phyloP scores from a whole-genome alignment of 1,140 invertebrate species.

The Calliopsis andreniformis region DNA sequence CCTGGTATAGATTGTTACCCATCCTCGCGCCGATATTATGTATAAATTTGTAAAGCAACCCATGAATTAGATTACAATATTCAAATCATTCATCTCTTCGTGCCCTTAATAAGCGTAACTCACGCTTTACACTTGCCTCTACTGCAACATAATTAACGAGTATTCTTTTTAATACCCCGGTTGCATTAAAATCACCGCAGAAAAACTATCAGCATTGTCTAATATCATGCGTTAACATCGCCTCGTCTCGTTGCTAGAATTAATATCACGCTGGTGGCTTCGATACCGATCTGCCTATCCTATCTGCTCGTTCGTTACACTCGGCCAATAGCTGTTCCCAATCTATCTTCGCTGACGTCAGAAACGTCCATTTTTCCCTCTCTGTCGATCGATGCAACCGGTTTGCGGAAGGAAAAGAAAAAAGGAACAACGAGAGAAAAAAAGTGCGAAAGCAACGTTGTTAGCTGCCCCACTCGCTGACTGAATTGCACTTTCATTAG shows the following conservation, averaged over 20 bases:
- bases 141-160: not conserved
- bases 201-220: constrained; percentile 26
- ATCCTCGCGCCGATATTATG: too few species aligned
- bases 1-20: not conserved
- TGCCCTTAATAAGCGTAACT: not conserved
- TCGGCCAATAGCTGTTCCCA: constrained; percentile 21
- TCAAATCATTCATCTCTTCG: not conserved
- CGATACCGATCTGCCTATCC: constrained; percentile 30
- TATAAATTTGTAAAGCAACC: constrained; percentile 1
- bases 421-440: not conserved
- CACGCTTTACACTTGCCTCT: too few species aligned
- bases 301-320: constrained; percentile 43
- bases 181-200: not conserved
- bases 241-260: constrained; percentile 21
- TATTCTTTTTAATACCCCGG: not conserved
- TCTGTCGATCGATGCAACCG: constrained; percentile 16
- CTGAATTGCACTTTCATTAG: constrained; percentile 49
- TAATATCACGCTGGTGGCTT: constrained; percentile 39
- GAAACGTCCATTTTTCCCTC: not conserved
- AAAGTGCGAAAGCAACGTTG: constrained; percentile 30
- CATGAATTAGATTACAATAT: not conserved
- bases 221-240: not conserved
- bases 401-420: not conserved
- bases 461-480: constrained; percentile 25
- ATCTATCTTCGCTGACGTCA: constrained; percentile 39